These are phyloP conservation scores for Piprites chloris DNA, from an alignment of 2,113 vertebrate genomes.

Conservation along the genomic window DNA sequence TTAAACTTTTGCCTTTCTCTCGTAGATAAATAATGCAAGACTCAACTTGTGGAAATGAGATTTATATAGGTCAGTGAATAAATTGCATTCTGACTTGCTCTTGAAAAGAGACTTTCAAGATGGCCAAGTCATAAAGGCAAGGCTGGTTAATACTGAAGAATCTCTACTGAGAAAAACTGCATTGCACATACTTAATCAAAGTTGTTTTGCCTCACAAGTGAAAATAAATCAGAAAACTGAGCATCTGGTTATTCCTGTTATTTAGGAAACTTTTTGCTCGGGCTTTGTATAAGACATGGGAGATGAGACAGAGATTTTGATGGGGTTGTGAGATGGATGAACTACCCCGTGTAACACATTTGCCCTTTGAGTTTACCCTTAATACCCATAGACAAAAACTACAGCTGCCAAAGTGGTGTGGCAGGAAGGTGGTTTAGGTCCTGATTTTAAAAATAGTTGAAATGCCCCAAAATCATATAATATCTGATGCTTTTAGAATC, in stretches of 20 bases:
- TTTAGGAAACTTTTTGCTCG: background rate
- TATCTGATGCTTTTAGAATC: background rate
- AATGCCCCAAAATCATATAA: background rate
- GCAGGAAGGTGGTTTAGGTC: background rate
- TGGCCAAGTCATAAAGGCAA: background rate
- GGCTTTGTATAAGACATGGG: background rate
- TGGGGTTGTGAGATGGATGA: background rate
- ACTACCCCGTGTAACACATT: no score
- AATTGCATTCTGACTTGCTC: background rate
- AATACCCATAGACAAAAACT: background rate
- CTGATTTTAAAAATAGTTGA: background rate
- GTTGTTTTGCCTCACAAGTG: background rate
- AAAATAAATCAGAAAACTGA: background rate
- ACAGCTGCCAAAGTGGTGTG: background rate
- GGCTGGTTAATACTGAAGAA: background rate
- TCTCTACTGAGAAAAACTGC: background rate
- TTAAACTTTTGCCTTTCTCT: background rate
- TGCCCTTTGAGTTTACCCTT: background rate
- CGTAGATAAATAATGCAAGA: background rate
- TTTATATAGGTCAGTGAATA: background rate
- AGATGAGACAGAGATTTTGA: background rate
- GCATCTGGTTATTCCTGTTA: background rate
- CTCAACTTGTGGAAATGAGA: background rate
- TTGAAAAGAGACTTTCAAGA: background rate
- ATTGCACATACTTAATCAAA: background rate